These are phyloP conservation scores for Otolemur garnettii DNA, from an alignment of 2,113 vertebrate species.

Conservation along the genomic window DNA sequence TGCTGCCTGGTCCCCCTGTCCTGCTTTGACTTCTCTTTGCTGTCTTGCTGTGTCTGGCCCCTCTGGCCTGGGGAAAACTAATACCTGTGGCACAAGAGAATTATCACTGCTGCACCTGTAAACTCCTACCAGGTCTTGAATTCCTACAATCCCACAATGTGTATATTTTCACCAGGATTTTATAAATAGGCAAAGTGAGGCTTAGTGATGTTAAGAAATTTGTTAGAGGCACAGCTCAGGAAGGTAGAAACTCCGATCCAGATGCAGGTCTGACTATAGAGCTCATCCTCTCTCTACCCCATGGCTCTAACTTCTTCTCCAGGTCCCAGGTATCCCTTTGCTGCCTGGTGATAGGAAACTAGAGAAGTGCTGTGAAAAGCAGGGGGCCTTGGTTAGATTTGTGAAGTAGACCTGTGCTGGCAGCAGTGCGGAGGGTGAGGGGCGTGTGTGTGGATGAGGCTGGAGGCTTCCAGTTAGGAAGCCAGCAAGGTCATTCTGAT, in stretches of 20 bases:
- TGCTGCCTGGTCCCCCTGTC: neutral
- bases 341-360: neutral
- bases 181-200: neutral
- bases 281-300: rapidly evolving
- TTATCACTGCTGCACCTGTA: neutral
- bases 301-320: neutral
- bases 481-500: neutral
- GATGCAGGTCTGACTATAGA: neutral
- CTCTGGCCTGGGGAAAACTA: neutral
- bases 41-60: neutral
- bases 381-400: neutral
- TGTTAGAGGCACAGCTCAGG: neutral
- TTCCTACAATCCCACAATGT: neutral
- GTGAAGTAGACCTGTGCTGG: neutral
- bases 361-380: neutral
- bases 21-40: neutral
- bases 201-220: neutral
- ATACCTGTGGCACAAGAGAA: neutral
- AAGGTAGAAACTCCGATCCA: neutral
- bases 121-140: neutral
- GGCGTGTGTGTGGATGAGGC: neutral
- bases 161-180: neutral
- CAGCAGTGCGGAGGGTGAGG: neutral
- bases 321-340: neutral
- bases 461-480: neutral